Conservation (phyloP, 23 tunicate species). For the Ascidia mentula region DNA sequence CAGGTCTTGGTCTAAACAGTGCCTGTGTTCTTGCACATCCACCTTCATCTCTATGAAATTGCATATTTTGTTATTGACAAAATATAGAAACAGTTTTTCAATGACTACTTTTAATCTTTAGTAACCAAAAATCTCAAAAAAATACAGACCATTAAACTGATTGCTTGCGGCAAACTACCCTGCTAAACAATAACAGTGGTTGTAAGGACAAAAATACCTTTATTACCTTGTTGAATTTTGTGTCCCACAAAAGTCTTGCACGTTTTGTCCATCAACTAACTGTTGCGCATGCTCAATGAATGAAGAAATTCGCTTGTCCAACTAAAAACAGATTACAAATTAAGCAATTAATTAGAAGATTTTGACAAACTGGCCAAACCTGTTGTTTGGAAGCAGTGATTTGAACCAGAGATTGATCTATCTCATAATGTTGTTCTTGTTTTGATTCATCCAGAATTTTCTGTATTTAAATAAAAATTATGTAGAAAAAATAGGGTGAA, state of each 20-base stretch:
- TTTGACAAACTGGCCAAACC: too few species aligned
- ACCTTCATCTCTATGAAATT: background rate
- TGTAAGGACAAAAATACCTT: background rate
- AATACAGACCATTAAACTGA: too few species aligned
- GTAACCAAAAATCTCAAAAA: background rate
- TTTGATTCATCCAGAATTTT: background rate
- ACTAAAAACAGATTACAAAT: conserved; percentile 7
- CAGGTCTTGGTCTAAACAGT: conserved; percentile 42
- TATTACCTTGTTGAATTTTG: background rate
- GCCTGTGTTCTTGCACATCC: conserved; percentile 88
- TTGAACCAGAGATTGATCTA: conserved; percentile 30
- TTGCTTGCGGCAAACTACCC: too few species aligned
- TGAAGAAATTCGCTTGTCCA: conserved; percentile 63
- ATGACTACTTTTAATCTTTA: too few species aligned
- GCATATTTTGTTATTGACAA: background rate
- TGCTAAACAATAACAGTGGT: background rate
- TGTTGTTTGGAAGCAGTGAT: conserved; percentile 38
- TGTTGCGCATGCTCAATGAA: conserved; percentile 71
- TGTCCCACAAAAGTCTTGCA: conserved; percentile 51
- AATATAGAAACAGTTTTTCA: background rate
- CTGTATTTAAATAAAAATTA: too few species aligned
- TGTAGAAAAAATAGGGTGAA: too few species aligned
- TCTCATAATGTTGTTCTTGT: background rate
- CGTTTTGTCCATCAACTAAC: conserved; percentile 80
- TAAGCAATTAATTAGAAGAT: background rate